Conservation (phyloP, 2,888 invertebrate genomes). For the Drosophila testacea region DNA sequence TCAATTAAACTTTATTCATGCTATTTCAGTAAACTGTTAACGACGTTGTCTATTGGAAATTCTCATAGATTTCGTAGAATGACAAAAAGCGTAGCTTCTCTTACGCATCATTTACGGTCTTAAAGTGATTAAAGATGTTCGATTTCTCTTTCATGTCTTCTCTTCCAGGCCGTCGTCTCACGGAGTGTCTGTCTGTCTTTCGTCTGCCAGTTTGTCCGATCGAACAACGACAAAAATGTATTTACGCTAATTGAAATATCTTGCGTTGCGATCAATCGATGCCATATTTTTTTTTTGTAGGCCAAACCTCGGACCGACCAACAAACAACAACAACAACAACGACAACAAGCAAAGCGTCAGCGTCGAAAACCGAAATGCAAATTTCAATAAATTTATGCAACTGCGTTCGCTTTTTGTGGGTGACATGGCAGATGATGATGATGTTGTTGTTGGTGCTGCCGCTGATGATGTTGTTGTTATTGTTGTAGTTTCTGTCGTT, state of each 20-base stretch:
- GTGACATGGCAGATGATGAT: conserved; percentile 68
- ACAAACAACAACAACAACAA: conserved; percentile 20
- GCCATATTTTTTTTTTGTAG: conserved; percentile 78
- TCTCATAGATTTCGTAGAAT: conserved; percentile 49
- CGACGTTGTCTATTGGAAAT: conserved; percentile 33
- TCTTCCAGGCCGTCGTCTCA: conserved; percentile 37
- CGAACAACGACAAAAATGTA: conserved; percentile 77
- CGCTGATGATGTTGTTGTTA: conserved; percentile 30
- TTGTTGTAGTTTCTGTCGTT: conserved; percentile 61
- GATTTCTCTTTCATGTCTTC: conserved; percentile 68
- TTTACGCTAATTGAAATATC: conserved; percentile 82
- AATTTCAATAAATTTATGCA: conserved; percentile 81
- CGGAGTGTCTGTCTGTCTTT: conserved; percentile 28
- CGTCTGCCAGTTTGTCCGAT: conserved; percentile 29
- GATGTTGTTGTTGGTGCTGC: conserved; percentile 26
- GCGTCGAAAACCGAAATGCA: conserved; percentile 70
- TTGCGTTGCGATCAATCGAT: conserved; percentile 81
- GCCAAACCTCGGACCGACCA: conserved; percentile 59
- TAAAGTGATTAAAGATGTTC: conserved; percentile 44
- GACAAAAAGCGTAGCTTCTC: conserved; percentile 44
- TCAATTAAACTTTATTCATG: neutral
- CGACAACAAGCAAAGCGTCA: conserved; percentile 37
- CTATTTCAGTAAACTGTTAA: conserved; percentile 3
- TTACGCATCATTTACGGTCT: conserved; percentile 52
- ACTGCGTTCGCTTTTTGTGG: conserved; percentile 73